These are phyloP conservation scores for Fulica atra DNA, from an alignment of 2,113 vertebrate genomes.

Conservation along the genomic window DNA sequence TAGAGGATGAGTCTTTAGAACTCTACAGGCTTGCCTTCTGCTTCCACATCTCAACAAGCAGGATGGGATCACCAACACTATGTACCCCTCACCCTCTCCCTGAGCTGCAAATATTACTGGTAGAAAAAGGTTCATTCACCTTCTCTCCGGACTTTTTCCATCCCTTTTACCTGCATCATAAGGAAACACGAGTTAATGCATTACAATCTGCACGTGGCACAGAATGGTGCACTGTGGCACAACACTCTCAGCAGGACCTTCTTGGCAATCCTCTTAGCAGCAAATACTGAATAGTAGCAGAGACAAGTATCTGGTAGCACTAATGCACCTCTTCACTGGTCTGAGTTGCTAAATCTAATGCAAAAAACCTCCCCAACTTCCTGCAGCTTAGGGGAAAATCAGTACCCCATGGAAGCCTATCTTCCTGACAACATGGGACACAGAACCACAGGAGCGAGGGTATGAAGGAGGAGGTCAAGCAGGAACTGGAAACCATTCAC, in stretches of 20 bases:
- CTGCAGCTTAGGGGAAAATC: background rate
- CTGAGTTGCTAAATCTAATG: background rate
- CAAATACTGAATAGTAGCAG: background rate
- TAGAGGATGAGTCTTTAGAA: background rate
- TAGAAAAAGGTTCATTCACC: background rate
- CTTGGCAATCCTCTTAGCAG: background rate
- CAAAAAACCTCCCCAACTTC: background rate
- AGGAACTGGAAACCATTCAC: background rate
- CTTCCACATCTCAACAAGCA: background rate
- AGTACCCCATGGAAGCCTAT: background rate
- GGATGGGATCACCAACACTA: background rate
- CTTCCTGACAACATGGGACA: rapidly evolving
- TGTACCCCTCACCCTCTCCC: background rate
- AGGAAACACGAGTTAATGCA: background rate
- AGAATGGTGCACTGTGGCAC: rapidly evolving
- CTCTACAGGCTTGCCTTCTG: background rate
- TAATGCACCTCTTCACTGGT: background rate
- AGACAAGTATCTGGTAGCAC: background rate
- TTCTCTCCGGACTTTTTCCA: background rate
- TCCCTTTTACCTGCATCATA: background rate
- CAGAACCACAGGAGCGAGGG: background rate
- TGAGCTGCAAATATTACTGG: background rate
- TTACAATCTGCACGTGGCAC: background rate
- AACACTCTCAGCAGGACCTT: background rate
- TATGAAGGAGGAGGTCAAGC: background rate